Evolutionary conservation across 2,113 vertebrate genomes (phyloP).

Genomic region (Heteronetta atricapilla): DNA sequence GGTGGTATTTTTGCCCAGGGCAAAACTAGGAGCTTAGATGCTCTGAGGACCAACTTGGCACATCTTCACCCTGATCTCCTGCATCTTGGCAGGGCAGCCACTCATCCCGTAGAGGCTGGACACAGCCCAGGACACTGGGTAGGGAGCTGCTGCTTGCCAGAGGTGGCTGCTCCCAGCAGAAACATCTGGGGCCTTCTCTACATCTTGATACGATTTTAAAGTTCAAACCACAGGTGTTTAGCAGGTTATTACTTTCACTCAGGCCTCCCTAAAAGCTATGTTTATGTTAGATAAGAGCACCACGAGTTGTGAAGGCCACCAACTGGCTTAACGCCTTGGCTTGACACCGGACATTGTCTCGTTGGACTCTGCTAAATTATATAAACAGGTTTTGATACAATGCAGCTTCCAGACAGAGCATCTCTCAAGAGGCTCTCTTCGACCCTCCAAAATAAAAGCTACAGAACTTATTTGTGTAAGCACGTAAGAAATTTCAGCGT

Average conservation of each 20-base stretch:
- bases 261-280: not conserved
- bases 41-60: not conserved
- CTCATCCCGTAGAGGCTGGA: not conserved
- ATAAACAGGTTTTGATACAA: not conserved
- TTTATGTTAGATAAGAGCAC: not conserved
- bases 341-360: not conserved
- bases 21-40: not conserved
- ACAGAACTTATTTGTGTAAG: not conserved
- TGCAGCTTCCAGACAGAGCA: not conserved
- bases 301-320: accelerated
- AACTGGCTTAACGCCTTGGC: not conserved
- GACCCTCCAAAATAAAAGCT: not conserved
- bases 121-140: not conserved
- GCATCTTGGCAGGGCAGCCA: not conserved
- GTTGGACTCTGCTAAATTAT: not conserved
- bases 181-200: not conserved
- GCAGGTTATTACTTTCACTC: not conserved
- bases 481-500: not conserved
- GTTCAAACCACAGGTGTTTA: not conserved
- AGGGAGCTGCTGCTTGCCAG: not conserved
- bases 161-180: not conserved
- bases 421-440: not conserved
- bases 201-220: not conserved
- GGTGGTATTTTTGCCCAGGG: not conserved
- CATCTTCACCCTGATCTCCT: not conserved